Base-by-base conservation (phyloP, 1,140 invertebrate genomes). In the Eulimnadia texana region DNA sequence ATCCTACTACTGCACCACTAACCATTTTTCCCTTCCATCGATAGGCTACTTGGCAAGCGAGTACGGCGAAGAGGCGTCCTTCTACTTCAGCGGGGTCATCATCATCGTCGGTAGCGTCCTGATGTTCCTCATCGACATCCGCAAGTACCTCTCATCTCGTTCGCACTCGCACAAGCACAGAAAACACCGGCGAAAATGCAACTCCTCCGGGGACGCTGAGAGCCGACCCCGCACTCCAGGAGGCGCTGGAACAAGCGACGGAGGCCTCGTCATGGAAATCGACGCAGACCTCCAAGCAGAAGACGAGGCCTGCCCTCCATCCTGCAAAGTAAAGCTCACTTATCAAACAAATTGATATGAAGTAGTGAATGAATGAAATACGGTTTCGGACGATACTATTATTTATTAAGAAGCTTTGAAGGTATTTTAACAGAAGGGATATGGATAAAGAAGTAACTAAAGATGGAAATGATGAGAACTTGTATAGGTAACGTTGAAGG, bases 51-150 rank as follows among this genome's bases (percentile, higher is more conserved):
- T 58, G 50, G 49, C 54, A 75, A 71, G 28, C 10, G 79, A 79
- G 9, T 85, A 78, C 66, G 84, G 84, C 20, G 80, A 82, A 62
- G 83, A 86, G 67, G 79, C 82, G 9, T 86, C 86, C 3, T 90
- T 88, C 72, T 88, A 88, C 72, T 85, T 89, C 71, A 86, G 85
- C 69, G 85, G 85, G 2, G 81, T 82, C 1, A 86, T 85, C 68
- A 82, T 85, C 11, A 73, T 88, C 25, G 76, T 86, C 47, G 86
- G 86, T 13, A 84, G 84, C 61, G 75, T 87, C 58, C 80, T 83
- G 1, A 77, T 90, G 47, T 88, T 89, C 72, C 81, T 88, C 64
- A 86, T 89, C 58, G 85, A 89, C 68, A 74, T 89, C 24, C 84
- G 90, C 68, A 77, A 82, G 60, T 76, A 57, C 22, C 10, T 57